Base-by-base conservation (phyloP, 2,888 invertebrate genomes). In the Hylaea fasciaria region DNA sequence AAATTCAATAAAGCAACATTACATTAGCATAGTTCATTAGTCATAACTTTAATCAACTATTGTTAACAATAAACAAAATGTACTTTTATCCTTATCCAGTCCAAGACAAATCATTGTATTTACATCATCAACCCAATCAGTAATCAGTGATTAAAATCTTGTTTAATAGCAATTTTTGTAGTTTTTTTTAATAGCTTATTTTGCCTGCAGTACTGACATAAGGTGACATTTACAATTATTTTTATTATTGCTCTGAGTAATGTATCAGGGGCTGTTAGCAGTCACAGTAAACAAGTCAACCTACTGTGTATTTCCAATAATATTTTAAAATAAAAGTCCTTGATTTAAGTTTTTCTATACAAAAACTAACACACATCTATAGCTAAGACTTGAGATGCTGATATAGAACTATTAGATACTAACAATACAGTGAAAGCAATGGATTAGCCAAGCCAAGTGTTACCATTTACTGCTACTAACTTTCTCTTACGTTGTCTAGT, bases 341-440 rank as follows among this genome's bases (percentile, higher is more conserved):
- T n/a, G n/a, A n/a, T n/a, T n/a, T n/a, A n/a, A n/a, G n/a, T n/a
- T n/a, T n/a, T n/a, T n/a, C n/a, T n/a, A n/a, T n/a, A n/a, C n/a
- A n/a, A n/a, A n/a, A n/a, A n/a, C n/a, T n/a, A n/a, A n/a, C n/a
- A n/a, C n/a, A n/a, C n/a, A n/a, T n/a, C n/a, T n/a, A n/a, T n/a
- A n/a, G n/a, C n/a, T n/a, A n/a, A n/a, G n/a, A n/a, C n/a, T n/a
- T n/a, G n/a, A n/a, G n/a, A n/a, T n/a, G n/a, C n/a, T n/a, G n/a
- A n/a, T n/a, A n/a, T n/a, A n/a, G n/a, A n/a, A n/a, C n/a, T n/a
- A n/a, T n/a, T n/a, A n/a, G 5, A 22, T 12, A 17, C 12, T 44
- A 28, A 49, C 41, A 51, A 43, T 43, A 22, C 22, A 43, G 51
- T 32, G 29, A 51, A 43, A 51, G 51, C 32, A 11, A 40, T 14